These are phyloP conservation scores for Aspiorhynchus laticeps DNA, from an alignment of 2,113 vertebrate genomes.

Conservation along the genomic window DNA sequence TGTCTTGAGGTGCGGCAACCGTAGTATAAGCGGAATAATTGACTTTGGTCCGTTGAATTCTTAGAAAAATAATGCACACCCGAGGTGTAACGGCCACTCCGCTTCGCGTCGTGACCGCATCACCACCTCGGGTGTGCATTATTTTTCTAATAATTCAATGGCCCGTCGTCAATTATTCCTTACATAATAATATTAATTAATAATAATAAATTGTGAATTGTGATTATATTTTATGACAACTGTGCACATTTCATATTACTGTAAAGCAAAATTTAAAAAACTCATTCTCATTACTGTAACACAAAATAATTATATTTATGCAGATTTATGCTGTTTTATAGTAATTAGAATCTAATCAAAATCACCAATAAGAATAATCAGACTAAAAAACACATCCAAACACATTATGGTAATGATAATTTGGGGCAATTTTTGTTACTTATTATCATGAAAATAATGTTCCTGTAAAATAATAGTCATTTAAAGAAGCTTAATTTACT, in stretches of 20 bases:
- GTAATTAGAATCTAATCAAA: not conserved
- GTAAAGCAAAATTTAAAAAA: not conserved
- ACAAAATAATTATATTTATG: constrained; percentile 4
- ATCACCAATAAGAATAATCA: not conserved
- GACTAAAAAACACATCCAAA: not conserved
- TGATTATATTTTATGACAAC: not conserved
- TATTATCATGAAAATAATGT: not conserved
- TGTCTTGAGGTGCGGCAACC: too few relatives aligned
- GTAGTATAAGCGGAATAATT: too few relatives aligned
- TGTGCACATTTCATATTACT: not conserved
- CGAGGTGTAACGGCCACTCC: too few relatives aligned
- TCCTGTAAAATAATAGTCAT: not conserved
- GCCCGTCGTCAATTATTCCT: too few relatives aligned
- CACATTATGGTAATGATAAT: not conserved
- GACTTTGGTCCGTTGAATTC: too few relatives aligned
- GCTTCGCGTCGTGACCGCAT: too few relatives aligned
- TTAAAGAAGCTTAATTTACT: not conserved
- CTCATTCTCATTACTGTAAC: not conserved
- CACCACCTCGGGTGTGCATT: too few relatives aligned
- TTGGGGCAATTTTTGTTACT: not conserved
- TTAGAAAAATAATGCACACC: too few relatives aligned
- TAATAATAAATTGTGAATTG: not conserved
- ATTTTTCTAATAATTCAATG: too few relatives aligned
- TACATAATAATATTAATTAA: too few relatives aligned
- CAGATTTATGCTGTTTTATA: not conserved